Base-by-base conservation (phyloP, 2,888 invertebrate species). In the Drosophila nigricruria region DNA sequence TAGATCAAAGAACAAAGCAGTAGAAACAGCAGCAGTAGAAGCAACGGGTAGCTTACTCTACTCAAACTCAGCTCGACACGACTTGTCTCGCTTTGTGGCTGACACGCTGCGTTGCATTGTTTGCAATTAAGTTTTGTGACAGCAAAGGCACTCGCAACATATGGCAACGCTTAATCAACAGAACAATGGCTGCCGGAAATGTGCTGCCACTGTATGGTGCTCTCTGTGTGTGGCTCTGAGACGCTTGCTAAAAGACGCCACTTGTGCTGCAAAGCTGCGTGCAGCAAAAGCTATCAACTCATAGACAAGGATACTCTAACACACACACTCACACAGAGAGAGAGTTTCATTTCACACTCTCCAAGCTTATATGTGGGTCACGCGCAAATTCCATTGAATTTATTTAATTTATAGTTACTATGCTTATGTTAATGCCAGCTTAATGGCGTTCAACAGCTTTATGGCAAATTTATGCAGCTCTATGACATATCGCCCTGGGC, bases 41-140 rank as follows among this genome's bases (percentile, higher is more conserved):
- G 36, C 23, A 25, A 25, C n/a, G n/a, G 25, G 2, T 0, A 18
- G 8, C 34, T 16, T 23, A 23, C 23, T 36, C 34, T 20, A 36
- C 14, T 36, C 34, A 23, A 52, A 34, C 50, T 32, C 32, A 34
- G 32, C 30, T 32, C 12, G 32, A 50, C 16, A 32, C 34, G 52
- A 34, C 23, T 53, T 53, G 53, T 49, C 62, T 57, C 71, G 61
- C 73, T 75, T 74, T 75, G 63, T 68, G 64, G 70, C 18, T 59
- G 68, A 59, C 57, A 36, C 66, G 70, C 57, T 63, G 60, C 63
- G 60, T 45, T 66, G 80, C 73, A 77, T 78, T 83, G 81, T 81
- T 77, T 77, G 83, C 83, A 84, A 84, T 84, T 84, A 86, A 83
- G 83, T 82, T 73, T 73, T 79, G 71, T 78, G 78, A 73, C 74